Evolutionary conservation across 2,888 invertebrate genomes (phyloP), one percentile per base, ranked within the genome.

Genomic region (Lasioglossum villosulum): DNA sequence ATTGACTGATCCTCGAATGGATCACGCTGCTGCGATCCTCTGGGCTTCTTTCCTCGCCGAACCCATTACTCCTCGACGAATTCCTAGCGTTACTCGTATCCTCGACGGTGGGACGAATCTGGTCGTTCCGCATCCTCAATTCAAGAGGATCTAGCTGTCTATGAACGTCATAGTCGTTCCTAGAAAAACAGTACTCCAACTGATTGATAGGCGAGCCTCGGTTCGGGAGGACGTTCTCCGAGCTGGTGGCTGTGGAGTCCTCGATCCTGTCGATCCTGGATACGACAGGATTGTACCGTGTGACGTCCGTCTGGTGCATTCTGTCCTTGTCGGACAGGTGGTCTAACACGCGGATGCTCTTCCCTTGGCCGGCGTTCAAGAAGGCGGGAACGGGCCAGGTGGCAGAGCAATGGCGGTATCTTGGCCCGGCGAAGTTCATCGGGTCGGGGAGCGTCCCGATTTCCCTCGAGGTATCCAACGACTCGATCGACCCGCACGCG

Each of bases 381-480:
- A 86, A 82, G 2, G 82, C 45, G 37, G 85, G 79, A n/a, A 59
- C 80, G 68, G 89, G 63, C 89, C 89, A 89, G 30, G 82, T 70
- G 30, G 66, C 73, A 10, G 90, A 70, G 74, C 74, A 85, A 72
- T 82, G 68, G 4, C 68, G 52, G 19, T 82, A 90, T 66, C 90
- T 75, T n/a, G 83, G 30, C 10, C 70, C 78, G 8, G 66, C 42
- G 59, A 81, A 85, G 79, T 79, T 84, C 72, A 78, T 83, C 75
- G 86, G 66, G 66, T 90, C 90, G 52, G 84, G 85, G 76, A 84
- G 48, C 72, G 78, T 45, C 34, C 88, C 30, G 79, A 77, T 73
- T 56, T 84, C 76, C 48, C 84, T 56, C 23, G 71, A 72, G 4
- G 72, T 19, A n/a, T 76, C 80, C 73, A 81, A 68, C 30, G 79